These are phyloP conservation scores for Phymatocera aterrima DNA, from an alignment of 2,888 invertebrate genomes.

Conservation along the genomic window DNA sequence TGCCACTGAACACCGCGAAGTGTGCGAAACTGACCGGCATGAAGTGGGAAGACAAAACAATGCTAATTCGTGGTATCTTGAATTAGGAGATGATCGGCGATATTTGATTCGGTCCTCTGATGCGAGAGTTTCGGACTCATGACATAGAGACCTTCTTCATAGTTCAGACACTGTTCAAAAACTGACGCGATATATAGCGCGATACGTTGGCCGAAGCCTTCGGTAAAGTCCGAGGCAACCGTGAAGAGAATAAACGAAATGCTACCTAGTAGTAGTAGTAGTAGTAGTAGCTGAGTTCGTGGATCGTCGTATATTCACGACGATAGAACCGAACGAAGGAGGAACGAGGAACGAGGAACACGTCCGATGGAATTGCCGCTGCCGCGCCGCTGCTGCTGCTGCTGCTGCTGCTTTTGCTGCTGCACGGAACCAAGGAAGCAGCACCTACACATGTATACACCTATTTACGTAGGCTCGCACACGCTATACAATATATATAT, in stretches of 20 bases:
- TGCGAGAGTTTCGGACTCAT: too few relatives aligned
- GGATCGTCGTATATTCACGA: slow-evolving; percentile 24
- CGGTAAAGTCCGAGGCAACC: not conserved
- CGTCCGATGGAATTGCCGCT: slow-evolving; percentile 20
- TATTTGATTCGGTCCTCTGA: not conserved
- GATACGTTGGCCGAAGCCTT: not conserved
- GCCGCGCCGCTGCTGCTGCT: too few relatives aligned
- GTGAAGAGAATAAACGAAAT: slow-evolving; percentile 11
- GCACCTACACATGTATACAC: too few relatives aligned
- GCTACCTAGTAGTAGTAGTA: too few relatives aligned
- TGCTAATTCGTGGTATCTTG: too few relatives aligned
- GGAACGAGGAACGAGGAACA: slow-evolving; percentile 23
- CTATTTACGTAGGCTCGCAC: too few relatives aligned
- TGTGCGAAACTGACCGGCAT: too few relatives aligned
- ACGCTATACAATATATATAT: not conserved
- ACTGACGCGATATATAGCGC: slow-evolving; percentile 2
- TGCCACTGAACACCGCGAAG: too few relatives aligned
- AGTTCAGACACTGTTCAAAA: not conserved
- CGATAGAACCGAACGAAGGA: slow-evolving; percentile 20
- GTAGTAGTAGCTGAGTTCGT: too few relatives aligned
- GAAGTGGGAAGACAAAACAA: too few relatives aligned
- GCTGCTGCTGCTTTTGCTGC: too few relatives aligned
- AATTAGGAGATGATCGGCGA: not conserved
- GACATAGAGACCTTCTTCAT: not conserved
- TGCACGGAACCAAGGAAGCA: not conserved